phyloP scores from a whole-genome alignment of 2,888 invertebrate species.

The Pediacus dermestoides region DNA sequence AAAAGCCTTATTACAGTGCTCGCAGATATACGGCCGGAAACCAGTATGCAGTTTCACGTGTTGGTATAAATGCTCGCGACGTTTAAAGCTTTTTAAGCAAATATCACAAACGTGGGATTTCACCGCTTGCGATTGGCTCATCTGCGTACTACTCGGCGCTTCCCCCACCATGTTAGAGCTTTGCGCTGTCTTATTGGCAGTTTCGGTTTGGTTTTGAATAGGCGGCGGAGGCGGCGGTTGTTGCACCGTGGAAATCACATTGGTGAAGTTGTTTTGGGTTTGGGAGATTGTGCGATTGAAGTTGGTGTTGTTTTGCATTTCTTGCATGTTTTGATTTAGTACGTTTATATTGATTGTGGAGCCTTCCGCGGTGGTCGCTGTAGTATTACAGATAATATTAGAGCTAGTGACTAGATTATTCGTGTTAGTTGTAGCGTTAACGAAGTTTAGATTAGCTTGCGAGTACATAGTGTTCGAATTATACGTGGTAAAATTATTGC shows the following conservation, averaged over 20 bases:
- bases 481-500: slow-evolving; percentile 25
- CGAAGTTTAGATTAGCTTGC: slow-evolving; percentile 24
- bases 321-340: slow-evolving; percentile 26
- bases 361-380: slow-evolving; percentile 22
- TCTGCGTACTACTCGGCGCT: too few relatives aligned
- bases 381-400: slow-evolving; percentile 28
- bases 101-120: slow-evolving; percentile 52
- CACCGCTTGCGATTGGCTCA: background rate
- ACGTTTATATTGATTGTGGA: slow-evolving; percentile 32
- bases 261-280: slow-evolving; percentile 20
- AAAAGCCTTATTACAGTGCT: slow-evolving; percentile 63
- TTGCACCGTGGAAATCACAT: slow-evolving; percentile 18
- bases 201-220: slow-evolving; percentile 9
- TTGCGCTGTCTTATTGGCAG: slow-evolving; percentile 6
- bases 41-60: slow-evolving; percentile 66
- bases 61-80: slow-evolving; percentile 67
- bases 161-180: background rate
- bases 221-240: background rate
- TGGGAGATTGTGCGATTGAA: too few relatives aligned
- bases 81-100: slow-evolving; percentile 63
- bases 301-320: too few relatives aligned
- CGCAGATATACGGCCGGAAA: slow-evolving; percentile 63
- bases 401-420: slow-evolving; percentile 18
- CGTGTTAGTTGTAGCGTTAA: too few relatives aligned
- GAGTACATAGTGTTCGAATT: slow-evolving; percentile 24